Conservation (phyloP, 2,888 invertebrate genomes). For the Parascotia fuliginaria region DNA sequence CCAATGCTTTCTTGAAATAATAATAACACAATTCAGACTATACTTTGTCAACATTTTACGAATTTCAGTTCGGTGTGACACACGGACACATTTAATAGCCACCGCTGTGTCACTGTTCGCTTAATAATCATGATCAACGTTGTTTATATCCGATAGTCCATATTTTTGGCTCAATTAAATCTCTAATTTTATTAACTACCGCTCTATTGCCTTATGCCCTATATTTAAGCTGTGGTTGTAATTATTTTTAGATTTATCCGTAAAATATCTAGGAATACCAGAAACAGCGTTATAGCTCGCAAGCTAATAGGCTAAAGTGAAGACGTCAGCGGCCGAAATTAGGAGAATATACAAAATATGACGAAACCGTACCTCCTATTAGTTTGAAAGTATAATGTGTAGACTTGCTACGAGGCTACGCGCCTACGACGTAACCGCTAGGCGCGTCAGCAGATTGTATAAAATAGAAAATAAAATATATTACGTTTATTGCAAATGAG, state of each 20-base stretch:
- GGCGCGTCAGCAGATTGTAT: conserved; percentile 14
- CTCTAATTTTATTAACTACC: conserved; percentile 36
- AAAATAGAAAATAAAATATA: too few relatives aligned
- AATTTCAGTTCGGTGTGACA: conserved; percentile 49
- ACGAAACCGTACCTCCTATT: too few relatives aligned
- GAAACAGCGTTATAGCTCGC: too few relatives aligned
- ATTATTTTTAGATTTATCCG: too few relatives aligned
- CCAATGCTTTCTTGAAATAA: too few relatives aligned
- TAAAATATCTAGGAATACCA: too few relatives aligned
- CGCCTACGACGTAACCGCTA: conserved; percentile 33
- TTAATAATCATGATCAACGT: conserved; percentile 62
- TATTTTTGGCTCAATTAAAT: conserved; percentile 46
- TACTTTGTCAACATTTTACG: too few relatives aligned
- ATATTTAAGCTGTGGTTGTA: background rate
- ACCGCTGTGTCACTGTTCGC: conserved; percentile 56
- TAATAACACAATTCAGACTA: too few relatives aligned
- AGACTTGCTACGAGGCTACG: conserved; percentile 25
- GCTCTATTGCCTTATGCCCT: background rate
- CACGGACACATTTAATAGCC: conserved; percentile 50
- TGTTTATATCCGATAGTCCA: conserved; percentile 50
- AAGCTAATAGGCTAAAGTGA: too few relatives aligned
- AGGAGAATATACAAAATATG: too few relatives aligned
- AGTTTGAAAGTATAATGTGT: conserved; percentile 14
- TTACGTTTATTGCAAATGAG: too few relatives aligned
- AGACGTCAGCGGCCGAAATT: too few relatives aligned